Evolutionary conservation across 1,140 invertebrate species (phyloP).

Genomic region (Danaus plexippus): DNA sequence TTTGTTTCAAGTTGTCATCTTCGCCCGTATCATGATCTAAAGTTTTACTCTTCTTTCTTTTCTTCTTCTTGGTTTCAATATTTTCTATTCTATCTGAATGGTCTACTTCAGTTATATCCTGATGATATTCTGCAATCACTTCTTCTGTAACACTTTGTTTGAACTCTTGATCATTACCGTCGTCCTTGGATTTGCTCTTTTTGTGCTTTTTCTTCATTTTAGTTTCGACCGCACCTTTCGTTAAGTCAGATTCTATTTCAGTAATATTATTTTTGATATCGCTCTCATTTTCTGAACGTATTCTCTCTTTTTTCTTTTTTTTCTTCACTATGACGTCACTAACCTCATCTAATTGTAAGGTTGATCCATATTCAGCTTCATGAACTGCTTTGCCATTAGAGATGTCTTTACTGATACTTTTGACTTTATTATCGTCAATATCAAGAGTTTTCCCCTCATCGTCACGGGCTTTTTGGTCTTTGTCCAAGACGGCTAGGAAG

Average conservation of each 20-base stretch:
- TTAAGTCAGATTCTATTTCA: slow-evolving; percentile 6
- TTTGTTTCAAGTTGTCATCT: slow-evolving; percentile 11
- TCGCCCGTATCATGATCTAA: slow-evolving; percentile 1
- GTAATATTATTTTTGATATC: slow-evolving; percentile 5
- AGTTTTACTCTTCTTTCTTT: slow-evolving; percentile 23
- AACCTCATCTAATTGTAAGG: slow-evolving; percentile 11
- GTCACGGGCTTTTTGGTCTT: slow-evolving; percentile 45
- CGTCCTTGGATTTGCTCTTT: slow-evolving; percentile 15
- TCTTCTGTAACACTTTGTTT: too few species aligned
- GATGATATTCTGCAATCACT: too few species aligned
- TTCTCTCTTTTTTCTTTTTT: slow-evolving; percentile 12
- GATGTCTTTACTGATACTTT: too few species aligned
- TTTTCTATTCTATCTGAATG: slow-evolving; percentile 3
- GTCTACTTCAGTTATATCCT: too few species aligned
- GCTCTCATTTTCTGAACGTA: slow-evolving; percentile 8
- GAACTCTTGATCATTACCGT: slow-evolving; percentile 6
- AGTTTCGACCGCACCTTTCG: slow-evolving; percentile 2
- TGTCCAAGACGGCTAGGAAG: slow-evolving; percentile 92
- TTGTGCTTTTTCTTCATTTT: slow-evolving; percentile 18
- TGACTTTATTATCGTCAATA: neutral
- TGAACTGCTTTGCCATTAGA: too few species aligned
- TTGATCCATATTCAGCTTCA: neutral
- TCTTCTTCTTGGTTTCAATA: slow-evolving; percentile 14
- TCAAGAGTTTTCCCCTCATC: neutral
- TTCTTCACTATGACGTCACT: slow-evolving; percentile 8